Evolutionary conservation across 2,888 invertebrate species (phyloP), one percentile per base, ranked within the genome.

Genomic region (Autographa pulchrina): DNA sequence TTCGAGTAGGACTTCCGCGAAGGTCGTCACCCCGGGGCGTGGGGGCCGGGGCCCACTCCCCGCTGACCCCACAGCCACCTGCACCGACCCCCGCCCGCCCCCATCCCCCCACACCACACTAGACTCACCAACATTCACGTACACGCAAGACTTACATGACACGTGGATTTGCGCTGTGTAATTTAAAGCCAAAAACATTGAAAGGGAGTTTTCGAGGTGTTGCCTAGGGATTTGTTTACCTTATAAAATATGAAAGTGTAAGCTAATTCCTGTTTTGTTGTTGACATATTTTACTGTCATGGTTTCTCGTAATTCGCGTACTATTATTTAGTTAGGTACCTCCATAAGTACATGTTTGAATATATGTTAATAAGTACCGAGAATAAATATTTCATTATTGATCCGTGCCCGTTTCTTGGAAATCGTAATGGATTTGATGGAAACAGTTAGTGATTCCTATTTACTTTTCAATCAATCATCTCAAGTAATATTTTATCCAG

Each of bases 1-100:
- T 81, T 79, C 83, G 85, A 86, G 85, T 86, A 84, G 88, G 88
- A 89, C 88, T 89, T 90, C 89, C 86, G 87, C 86, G 88, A 91
- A 91, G 91, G 91, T 91, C 91, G 88, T 75, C 82, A 82, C 81
- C 75, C 80, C 78, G 75, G 70, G 74, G 74, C 81, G 65, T 75
- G 62, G 48, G n/a, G 48, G 14, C 5, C 7, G 9, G 35, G 16
- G 56, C 79, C 72, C 80, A 68, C 69, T 6, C 48, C n/a, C 48
- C 41, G 13, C 48, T n/a, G 6, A 6, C 35, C 69, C 71, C 63
- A 62, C 58, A 18, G 48, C 67, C 41, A 48, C 52, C 20, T 13
- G 72, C 63, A 64, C 65, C 62, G 52, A 35, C 69, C 74, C 58
- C 68, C 62, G 41, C 62, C 75, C 63, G 68, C 70, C 38, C 43